Evolutionary conservation across 30 jellyfish, hydroid and myxozoan genomes (phyloP).

Genomic region (Mastigias papua): DNA sequence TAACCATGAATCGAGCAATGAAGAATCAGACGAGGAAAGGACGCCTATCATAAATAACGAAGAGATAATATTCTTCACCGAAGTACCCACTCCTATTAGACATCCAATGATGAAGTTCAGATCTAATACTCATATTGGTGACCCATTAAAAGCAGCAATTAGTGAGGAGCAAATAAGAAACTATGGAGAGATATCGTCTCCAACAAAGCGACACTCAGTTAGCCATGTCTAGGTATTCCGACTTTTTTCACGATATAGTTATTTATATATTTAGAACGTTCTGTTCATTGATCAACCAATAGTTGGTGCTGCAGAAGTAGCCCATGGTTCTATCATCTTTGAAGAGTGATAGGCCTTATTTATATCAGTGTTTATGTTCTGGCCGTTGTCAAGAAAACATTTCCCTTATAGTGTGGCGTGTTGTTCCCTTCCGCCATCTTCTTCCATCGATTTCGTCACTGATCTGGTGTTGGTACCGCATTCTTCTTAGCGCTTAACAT

Average conservation of each 20-base stretch:
- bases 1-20: conserved; percentile 32
- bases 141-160: neutral
- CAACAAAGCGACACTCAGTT: conserved; percentile 53
- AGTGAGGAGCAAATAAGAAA: neutral
- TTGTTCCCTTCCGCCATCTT: too few species aligned
- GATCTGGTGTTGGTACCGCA: too few species aligned
- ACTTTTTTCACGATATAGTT: neutral
- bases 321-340: too few species aligned
- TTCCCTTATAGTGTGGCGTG: too few species aligned
- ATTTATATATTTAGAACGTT: neutral
- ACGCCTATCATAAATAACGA: conserved; percentile 58
- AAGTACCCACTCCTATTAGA: conserved; percentile 16
- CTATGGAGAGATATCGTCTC: neutral
- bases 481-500: too few species aligned
- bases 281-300: too few species aligned
- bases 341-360: too few species aligned
- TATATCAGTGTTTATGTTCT: too few species aligned
- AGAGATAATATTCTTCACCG: conserved; percentile 20
- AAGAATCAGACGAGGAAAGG: conserved; percentile 28
- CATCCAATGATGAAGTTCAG: conserved; percentile 20
- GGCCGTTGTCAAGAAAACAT: too few species aligned
- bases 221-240: conserved; percentile 37
- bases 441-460: too few species aligned
- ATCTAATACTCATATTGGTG: neutral
- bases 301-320: too few species aligned